Evolutionary conservation across 2,797 vertebrate species (phyloP).

Genomic region (Ibycter americanus): DNA sequence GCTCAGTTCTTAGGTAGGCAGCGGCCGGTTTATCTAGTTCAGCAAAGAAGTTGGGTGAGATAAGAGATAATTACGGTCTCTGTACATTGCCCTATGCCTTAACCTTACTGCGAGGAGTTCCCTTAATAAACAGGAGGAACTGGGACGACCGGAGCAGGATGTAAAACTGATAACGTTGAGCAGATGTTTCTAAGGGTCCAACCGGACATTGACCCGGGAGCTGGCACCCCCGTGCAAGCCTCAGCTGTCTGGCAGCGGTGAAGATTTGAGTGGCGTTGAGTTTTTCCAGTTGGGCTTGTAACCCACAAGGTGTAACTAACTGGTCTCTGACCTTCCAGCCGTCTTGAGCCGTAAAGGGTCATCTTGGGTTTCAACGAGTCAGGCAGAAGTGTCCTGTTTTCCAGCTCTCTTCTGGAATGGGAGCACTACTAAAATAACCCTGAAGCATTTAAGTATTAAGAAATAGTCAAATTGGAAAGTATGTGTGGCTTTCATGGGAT

Average conservation of each 20-base stretch:
- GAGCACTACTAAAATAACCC: not conserved
- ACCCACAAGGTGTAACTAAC: not conserved
- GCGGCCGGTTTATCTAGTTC: not conserved
- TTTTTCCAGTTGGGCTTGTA: not conserved
- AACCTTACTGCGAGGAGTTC: not conserved
- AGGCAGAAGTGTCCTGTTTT: not conserved
- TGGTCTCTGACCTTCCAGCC: not conserved
- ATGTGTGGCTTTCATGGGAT: not conserved
- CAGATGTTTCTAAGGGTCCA: not conserved
- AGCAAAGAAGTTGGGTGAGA: constrained; percentile 37
- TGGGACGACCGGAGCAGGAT: not conserved
- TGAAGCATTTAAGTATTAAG: not conserved
- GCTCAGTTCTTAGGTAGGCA: not conserved
- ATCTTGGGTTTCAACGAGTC: not conserved
- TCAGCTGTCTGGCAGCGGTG: not conserved
- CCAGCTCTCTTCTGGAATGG: not conserved
- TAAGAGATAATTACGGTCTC: constrained; percentile 18
- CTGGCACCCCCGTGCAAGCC: not conserved
- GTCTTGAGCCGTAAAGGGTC: not conserved
- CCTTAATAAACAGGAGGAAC: not conserved
- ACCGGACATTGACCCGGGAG: not conserved
- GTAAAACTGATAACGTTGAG: not conserved
- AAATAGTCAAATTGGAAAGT: not conserved
- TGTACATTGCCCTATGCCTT: not conserved
- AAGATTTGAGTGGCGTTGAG: not conserved